A percentile compares a stretch with the other conserved stretches of the same genome.
phyloP scores from a whole-genome alignment of 2,797 vertebrate genomes.

The Geotrypetes seraphini region DNA sequence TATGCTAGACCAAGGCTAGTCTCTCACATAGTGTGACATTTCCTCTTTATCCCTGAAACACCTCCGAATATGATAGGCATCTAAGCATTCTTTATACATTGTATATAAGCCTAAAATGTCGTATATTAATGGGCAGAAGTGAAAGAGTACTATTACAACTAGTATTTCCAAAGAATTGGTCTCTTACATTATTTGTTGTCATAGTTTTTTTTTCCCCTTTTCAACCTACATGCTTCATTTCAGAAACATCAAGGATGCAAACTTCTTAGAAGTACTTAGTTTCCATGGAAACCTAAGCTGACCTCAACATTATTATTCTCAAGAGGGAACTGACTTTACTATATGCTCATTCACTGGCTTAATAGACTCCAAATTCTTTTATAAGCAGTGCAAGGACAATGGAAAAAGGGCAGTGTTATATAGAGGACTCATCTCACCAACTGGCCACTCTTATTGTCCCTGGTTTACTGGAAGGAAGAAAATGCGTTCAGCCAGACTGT shows the following conservation, averaged over 20 bases:
- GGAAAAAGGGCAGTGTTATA: constrained; percentile 49
- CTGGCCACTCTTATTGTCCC: constrained; percentile 52
- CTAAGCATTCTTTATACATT: no score
- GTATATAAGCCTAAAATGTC: no score
- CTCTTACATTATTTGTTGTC: no score
- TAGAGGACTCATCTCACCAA: constrained; percentile 52
- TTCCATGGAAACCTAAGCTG: constrained; percentile 66
- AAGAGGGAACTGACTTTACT: constrained; percentile 68
- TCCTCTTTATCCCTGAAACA: no score
- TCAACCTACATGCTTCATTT: constrained; percentile 52
- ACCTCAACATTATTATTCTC: constrained; percentile 71
- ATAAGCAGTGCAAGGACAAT: constrained; percentile 56
- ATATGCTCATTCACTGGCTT: constrained; percentile 75
- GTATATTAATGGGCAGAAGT: no score
- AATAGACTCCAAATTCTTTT: constrained; percentile 72
- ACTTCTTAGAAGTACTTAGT: constrained; percentile 72
- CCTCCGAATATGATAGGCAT: no score
- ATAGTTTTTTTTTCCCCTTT: no score
- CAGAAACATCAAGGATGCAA: constrained; percentile 64
- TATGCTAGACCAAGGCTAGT: no score
- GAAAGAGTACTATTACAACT: no score
- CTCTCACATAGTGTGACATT: no score
- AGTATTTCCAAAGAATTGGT: no score
- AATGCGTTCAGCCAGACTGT: constrained; percentile 57
- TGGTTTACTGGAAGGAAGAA: constrained; percentile 46